Evolutionary conservation across 2,797 vertebrate species (phyloP), one percentile per base, ranked within the genome.

Genomic region (Chrysocyon brachyurus): DNA sequence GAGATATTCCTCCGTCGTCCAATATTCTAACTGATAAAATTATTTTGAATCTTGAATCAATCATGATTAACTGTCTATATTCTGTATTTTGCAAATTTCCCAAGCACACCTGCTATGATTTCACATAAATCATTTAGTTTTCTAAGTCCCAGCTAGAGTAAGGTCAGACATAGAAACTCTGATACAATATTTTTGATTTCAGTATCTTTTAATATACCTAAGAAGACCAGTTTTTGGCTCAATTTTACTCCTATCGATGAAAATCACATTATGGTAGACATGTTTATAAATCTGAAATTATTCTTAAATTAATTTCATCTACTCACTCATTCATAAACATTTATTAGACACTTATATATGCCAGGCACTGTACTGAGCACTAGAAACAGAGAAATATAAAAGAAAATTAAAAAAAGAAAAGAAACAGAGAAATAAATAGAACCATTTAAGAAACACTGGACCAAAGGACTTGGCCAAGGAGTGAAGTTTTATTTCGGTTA

Each of bases 101-200:
- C 46, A 52, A 84, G 26, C 17, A 56, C n/a, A 12, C 26, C 70
- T 93, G 46, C 56, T 78, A 33, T 68, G 16, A 90, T 63, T 87
- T 90, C 87, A 90, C n/a, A 81, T 22, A 85, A 84, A 57, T 89
- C 19, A 22, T 56, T 90, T 87, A 52, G 82, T 68, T 68, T 64
- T 46, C 66, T 83, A 96, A 83, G 19, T n/a, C 16, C 22, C 87
- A 21, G 83, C 83, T 70, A 68, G 59, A 81, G 68, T 17, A 81
- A 49, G 16, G 3, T 64, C 36, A 59, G 21, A 77, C 12, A 59
- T 2, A 77, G 75, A 95, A 73, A 75, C 28, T 82, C 81, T 57
- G 24, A 15, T 46, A 90, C 3, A 61, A 59, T 64, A 40, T 72
- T 24, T 89, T 83, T 57, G 5, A 72, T 64, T 78, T 91, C 56